A percentile compares a stretch with the other conserved stretches of the same genome.
Evolutionary conservation across 2,113 vertebrate genomes (phyloP).

Genomic region (Arizona elegans): DNA sequence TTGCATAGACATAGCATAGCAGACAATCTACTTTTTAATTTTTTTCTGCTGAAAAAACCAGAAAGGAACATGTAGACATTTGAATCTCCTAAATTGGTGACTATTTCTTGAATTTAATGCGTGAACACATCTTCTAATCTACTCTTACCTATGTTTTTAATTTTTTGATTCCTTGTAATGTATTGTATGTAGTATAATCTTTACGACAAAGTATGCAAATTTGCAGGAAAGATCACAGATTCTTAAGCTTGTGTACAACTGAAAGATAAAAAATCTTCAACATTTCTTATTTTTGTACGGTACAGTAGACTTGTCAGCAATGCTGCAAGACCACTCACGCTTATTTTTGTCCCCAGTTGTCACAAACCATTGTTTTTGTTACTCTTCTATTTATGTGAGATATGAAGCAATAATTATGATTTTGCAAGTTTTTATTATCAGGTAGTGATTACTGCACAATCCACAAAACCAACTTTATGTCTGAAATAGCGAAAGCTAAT

Average conservation of each 20-base stretch:
- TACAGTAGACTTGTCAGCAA: not conserved
- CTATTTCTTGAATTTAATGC: not conserved
- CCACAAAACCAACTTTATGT: not conserved
- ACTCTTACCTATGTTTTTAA: not conserved
- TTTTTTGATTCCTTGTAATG: not conserved
- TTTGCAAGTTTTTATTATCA: not conserved
- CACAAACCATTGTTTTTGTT: not conserved
- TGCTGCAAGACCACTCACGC: not conserved
- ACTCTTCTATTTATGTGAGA: not conserved
- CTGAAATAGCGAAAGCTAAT: not conserved
- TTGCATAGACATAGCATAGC: not conserved
- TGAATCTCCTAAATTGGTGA: not conserved
- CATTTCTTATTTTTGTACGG: not conserved
- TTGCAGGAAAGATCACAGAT: not conserved
- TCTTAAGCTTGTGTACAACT: not conserved
- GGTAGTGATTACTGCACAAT: not conserved
- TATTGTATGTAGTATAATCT: not conserved
- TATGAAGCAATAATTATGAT: not conserved
- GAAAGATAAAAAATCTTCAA: not conserved
- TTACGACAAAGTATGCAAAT: not conserved
- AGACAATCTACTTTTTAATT: not conserved
- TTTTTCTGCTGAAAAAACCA: not conserved
- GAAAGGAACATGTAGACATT: not conserved
- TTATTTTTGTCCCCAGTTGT: not conserved
- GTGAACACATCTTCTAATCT: not conserved